These are phyloP conservation scores for Caenorhabditis sp. DNA, from an alignment of 2,888 invertebrate genomes.

Conservation along the genomic window DNA sequence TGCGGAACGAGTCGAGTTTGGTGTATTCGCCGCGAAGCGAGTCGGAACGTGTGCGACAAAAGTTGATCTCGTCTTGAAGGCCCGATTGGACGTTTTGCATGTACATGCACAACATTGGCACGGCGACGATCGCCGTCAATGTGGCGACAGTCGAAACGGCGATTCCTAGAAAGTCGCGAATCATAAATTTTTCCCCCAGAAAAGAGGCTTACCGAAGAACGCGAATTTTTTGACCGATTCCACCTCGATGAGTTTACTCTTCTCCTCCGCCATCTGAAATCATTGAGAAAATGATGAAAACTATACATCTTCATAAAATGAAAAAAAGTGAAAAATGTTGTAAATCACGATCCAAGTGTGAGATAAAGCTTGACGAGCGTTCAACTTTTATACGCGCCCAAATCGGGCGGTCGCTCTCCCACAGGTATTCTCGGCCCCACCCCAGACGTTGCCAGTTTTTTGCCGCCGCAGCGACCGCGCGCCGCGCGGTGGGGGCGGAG, in stretches of 20 bases:
- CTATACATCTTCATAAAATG: background rate
- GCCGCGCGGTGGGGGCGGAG: background rate
- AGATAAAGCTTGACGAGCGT: too few relatives aligned
- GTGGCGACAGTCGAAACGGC: conserved; percentile 53
- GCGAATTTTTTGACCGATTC: conserved; percentile 51
- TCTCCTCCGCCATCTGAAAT: conserved; percentile 32
- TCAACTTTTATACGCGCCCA: too few relatives aligned
- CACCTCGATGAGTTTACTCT: conserved; percentile 46
- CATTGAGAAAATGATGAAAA: background rate
- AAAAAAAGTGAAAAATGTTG: background rate
- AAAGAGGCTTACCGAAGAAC: conserved; percentile 54
- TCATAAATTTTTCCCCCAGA: background rate
- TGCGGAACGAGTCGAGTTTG: conserved; percentile 32
- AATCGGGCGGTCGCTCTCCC: too few relatives aligned
- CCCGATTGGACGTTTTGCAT: conserved; percentile 62
- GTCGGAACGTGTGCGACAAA: conserved; percentile 56
- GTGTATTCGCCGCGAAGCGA: conserved; percentile 58
- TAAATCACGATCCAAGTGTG: too few relatives aligned
- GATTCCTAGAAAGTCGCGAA: conserved; percentile 7
- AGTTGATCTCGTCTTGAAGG: conserved; percentile 59
- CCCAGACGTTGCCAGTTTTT: conserved; percentile 11
- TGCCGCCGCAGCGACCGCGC: background rate
- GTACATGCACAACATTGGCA: conserved; percentile 64
- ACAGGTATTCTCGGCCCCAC: conserved; percentile 19
- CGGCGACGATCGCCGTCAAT: conserved; percentile 58